Evolutionary conservation across 2,888 invertebrate species (phyloP).

Genomic region (Xestoiulus laeticollis): DNA sequence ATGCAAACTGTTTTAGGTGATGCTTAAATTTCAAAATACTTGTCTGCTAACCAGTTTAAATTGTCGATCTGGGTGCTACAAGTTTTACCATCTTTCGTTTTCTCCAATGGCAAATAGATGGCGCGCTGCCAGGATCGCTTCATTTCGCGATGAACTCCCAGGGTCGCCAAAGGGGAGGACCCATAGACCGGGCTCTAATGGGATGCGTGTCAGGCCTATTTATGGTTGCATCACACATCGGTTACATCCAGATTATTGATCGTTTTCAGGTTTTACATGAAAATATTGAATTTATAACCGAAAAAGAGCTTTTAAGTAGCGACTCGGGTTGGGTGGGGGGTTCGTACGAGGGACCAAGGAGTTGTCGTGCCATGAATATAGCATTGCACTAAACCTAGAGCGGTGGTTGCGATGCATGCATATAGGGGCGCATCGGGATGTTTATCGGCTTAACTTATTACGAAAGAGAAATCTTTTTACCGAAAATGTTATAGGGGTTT

Average conservation of each 20-base stretch:
- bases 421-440: neutral
- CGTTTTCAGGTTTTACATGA: constrained; percentile 9
- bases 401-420: neutral
- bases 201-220: neutral
- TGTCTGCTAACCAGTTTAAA: no score
- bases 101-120: neutral
- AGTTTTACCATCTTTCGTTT: neutral
- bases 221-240: neutral
- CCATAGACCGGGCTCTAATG: neutral
- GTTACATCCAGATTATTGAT: constrained; percentile 15
- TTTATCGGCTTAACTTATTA: constrained; percentile 34
- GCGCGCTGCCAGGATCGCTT: neutral
- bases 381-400: neutral
- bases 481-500: neutral
- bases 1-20: no score
- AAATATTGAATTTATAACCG: constrained; percentile 29
- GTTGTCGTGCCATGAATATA: neutral
- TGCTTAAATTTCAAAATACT: no score
- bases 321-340: neutral
- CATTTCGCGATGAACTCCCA: neutral
- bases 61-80: neutral
- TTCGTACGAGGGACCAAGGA: neutral
- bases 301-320: constrained; percentile 34
- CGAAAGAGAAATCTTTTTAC: constrained; percentile 7
- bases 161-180: neutral